Percentiles rank a stretch among this genome's conserved stretches.
phyloP scores from a whole-genome alignment of 2,113 vertebrate genomes.

The Girardinichthys multiradiatus region DNA sequence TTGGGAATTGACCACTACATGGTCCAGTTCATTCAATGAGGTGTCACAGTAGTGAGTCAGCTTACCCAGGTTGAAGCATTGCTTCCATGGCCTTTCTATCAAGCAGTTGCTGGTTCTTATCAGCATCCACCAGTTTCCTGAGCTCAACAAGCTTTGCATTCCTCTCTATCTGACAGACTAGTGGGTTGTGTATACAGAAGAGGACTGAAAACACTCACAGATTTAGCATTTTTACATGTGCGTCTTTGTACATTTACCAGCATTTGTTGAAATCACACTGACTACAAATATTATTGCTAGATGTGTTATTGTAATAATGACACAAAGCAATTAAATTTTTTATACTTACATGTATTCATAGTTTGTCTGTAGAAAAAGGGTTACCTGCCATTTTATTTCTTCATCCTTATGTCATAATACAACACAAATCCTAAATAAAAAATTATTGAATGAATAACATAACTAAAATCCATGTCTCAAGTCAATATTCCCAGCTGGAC shows the following conservation, averaged over 20 bases:
- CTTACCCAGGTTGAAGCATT: constrained; percentile 1
- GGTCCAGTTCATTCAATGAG: neutral
- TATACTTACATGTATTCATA: too few relatives aligned
- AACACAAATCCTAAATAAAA: too few relatives aligned
- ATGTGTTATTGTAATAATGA: neutral
- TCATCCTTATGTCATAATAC: too few relatives aligned
- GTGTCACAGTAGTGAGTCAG: neutral
- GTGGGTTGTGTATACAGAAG: neutral
- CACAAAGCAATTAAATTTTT: neutral
- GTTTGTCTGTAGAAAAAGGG: too few relatives aligned
- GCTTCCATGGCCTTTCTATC: constrained; percentile 6
- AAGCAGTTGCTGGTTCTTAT: constrained; percentile 23
- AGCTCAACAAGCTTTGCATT: constrained; percentile 6
- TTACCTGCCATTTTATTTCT: too few relatives aligned
- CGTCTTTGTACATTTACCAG: neutral
- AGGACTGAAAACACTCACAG: neutral
- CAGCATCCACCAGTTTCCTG: constrained; percentile 26
- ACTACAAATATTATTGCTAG: neutral
- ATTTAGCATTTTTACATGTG: neutral
- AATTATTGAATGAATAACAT: too few relatives aligned
- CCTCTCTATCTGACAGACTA: neutral
- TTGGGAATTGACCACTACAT: neutral
- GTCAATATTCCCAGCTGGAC: too few relatives aligned
- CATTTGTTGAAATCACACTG: neutral
- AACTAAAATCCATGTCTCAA: too few relatives aligned